A percentile compares a stretch with the other conserved stretches of the same genome.
Evolutionary conservation across 2,888 invertebrate genomes (phyloP).

Genomic region (Parnassius glacialis): DNA sequence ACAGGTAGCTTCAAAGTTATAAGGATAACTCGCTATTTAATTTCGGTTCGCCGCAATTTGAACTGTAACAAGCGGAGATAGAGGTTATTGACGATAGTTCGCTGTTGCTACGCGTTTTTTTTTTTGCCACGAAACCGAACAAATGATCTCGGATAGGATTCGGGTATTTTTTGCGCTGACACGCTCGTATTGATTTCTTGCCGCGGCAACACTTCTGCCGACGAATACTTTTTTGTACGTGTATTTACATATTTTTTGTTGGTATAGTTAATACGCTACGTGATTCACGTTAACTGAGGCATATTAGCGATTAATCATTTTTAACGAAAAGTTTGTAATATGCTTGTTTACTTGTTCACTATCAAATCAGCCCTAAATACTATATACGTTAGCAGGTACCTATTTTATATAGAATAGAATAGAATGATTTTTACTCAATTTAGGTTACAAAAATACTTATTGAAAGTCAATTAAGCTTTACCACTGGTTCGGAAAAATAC

Average conservation of each 20-base stretch:
- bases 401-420: too few relatives aligned
- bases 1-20: neutral
- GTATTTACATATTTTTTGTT: neutral
- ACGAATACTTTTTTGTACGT: neutral
- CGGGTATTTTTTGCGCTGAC: slow-evolving; percentile 11
- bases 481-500: too few relatives aligned
- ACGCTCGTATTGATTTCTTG: slow-evolving; percentile 17
- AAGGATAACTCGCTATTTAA: neutral
- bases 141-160: slow-evolving; percentile 2
- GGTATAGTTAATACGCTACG: neutral
- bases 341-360: too few relatives aligned
- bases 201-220: slow-evolving; percentile 5
- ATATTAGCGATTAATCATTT: neutral
- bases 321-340: neutral
- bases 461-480: too few relatives aligned
- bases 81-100: neutral
- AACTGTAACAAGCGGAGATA: neutral
- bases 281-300: neutral
- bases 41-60: neutral
- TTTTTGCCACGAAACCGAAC: slow-evolving; percentile 13
- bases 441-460: too few relatives aligned
- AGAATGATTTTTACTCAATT: too few relatives aligned
- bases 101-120: slow-evolving; percentile 6
- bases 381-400: too few relatives aligned
- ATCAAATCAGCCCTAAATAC: too few relatives aligned